A percentile compares a stretch with the other conserved stretches of the same genome.
phyloP scores from a whole-genome alignment of 2,888 invertebrate genomes.

The Amphipoea lucens region DNA sequence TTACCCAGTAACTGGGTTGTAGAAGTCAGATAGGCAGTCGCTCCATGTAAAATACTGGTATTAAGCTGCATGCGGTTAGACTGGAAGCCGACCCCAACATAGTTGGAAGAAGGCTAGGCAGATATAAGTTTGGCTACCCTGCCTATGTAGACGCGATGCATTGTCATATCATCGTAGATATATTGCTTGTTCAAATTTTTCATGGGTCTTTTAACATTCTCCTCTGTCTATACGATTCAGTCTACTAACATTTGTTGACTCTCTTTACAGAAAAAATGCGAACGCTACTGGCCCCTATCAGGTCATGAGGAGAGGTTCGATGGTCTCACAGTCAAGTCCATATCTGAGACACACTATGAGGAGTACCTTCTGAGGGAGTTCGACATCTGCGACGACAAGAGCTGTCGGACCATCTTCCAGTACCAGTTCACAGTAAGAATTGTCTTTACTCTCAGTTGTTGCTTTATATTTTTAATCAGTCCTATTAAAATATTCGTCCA shows the following conservation, averaged over 20 bases:
- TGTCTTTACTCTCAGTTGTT: not conserved
- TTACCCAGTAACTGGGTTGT: no score
- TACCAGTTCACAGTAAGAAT: slow-evolving; percentile 84
- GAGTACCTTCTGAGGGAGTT: slow-evolving; percentile 97
- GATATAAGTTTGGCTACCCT: not conserved
- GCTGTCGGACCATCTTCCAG: slow-evolving; percentile 79
- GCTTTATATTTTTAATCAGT: not conserved
- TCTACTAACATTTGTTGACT: not conserved
- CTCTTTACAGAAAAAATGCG: slow-evolving; percentile 93
- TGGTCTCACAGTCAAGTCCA: slow-evolving; percentile 93
- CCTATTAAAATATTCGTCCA: not conserved
- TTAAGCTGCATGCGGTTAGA: no score
- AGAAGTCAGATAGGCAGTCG: no score
- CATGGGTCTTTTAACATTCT: not conserved
- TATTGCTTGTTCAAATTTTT: not conserved
- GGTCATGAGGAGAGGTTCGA: slow-evolving; percentile 93
- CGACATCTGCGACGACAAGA: slow-evolving; percentile 76
- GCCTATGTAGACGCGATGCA: no score
- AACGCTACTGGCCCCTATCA: slow-evolving; percentile 98
- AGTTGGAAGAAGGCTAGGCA: no score
- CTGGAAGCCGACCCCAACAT: no score
- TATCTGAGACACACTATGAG: slow-evolving; percentile 94
- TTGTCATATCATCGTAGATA: not conserved
- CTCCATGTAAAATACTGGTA: no score
- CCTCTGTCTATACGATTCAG: not conserved